Conservation (phyloP, 2,113 vertebrate genomes). For the Chrysemys picta region DNA sequence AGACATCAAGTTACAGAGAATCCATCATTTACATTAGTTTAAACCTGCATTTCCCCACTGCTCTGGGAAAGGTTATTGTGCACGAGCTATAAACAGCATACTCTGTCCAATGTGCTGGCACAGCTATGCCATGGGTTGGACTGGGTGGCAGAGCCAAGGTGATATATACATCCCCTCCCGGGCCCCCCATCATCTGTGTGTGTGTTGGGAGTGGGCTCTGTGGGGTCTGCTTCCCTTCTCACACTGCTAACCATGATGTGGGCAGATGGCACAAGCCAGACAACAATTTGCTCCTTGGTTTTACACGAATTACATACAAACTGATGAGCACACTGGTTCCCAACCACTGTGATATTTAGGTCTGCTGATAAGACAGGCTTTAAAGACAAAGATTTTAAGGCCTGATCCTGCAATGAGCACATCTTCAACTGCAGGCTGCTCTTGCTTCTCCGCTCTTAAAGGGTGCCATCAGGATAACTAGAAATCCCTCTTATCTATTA, state of each 20-base stretch:
- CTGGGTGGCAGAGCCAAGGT: neutral
- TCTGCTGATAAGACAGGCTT: neutral
- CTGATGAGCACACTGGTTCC: neutral
- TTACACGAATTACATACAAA: neutral
- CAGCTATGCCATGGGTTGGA: neutral
- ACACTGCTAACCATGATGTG: neutral
- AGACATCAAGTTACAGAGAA: neutral
- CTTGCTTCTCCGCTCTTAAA: neutral
- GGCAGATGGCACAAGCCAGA: neutral
- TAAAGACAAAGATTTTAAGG: neutral
- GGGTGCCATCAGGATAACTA: neutral
- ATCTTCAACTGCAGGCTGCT: neutral
- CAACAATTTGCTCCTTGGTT: neutral
- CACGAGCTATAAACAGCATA: neutral
- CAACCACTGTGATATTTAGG: neutral
- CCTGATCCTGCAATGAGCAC: neutral
- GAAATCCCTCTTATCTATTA: neutral
- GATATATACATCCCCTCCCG: neutral
- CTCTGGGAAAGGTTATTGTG: neutral
- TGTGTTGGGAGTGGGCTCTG: neutral
- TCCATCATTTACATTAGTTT: neutral
- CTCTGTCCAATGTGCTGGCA: neutral
- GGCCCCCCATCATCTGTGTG: rapidly evolving
- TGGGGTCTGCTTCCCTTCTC: neutral
- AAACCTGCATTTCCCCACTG: neutral